Evolutionary conservation across 2,888 invertebrate genomes (phyloP).

Genomic region (Aphidius colemani): DNA sequence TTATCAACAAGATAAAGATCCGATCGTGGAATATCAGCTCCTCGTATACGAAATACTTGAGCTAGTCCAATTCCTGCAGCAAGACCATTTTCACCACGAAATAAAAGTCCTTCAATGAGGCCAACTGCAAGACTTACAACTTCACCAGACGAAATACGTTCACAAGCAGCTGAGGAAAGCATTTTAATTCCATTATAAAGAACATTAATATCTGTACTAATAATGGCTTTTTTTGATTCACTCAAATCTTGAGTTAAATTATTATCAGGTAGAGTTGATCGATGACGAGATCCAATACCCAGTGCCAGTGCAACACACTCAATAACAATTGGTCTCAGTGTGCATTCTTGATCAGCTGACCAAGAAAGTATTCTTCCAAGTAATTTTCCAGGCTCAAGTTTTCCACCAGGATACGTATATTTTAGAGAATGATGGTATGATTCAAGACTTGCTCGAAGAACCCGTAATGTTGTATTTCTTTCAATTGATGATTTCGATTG

Average conservation of each 20-base stretch:
- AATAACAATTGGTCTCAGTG: conserved; percentile 46
- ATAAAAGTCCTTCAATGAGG: conserved; percentile 48
- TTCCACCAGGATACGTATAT: conserved; percentile 54
- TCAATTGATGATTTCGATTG: conserved; percentile 48
- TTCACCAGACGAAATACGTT: conserved; percentile 47
- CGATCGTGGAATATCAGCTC: conserved; percentile 48
- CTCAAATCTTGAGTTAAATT: conserved; percentile 47
- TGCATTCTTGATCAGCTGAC: conserved; percentile 48
- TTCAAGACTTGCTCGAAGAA: conserved; percentile 46
- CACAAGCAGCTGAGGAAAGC: conserved; percentile 44
- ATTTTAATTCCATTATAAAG: conserved; percentile 48
- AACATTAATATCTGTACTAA: conserved; percentile 40
- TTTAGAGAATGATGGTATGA: conserved; percentile 52
- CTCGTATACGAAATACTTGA: conserved; percentile 48
- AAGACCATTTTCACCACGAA: conserved; percentile 45
- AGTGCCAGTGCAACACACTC: conserved; percentile 49
- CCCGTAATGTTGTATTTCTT: conserved; percentile 45
- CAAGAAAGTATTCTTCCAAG: conserved; percentile 50
- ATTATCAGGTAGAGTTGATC: conserved; percentile 44
- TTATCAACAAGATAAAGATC: conserved; percentile 49
- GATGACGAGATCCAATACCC: conserved; percentile 49
- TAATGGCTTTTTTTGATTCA: conserved; percentile 46
- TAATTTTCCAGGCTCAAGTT: conserved; percentile 50
- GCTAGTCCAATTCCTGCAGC: conserved; percentile 49
- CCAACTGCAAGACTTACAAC: conserved; percentile 50